Conservation (phyloP, 2,797 vertebrate genomes). For the Streptopelia turtur region DNA sequence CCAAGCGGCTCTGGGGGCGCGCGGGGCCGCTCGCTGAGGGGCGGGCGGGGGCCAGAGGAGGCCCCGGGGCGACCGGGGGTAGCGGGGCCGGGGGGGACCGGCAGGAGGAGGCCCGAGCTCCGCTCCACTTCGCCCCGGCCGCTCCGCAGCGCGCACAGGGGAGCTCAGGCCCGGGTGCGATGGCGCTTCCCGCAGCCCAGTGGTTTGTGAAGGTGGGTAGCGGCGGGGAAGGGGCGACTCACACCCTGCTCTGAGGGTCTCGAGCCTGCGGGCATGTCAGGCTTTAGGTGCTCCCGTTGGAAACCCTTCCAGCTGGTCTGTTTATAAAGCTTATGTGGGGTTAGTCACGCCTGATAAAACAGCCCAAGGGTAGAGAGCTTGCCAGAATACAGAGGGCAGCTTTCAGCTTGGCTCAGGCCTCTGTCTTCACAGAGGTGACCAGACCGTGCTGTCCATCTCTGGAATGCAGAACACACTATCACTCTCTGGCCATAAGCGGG, state of each 20-base stretch:
- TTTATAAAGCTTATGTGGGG: background rate
- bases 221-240: too few relatives aligned
- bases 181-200: background rate
- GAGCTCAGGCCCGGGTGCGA: background rate
- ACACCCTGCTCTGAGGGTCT: background rate
- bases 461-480: rapidly evolving
- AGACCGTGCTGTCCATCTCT: background rate
- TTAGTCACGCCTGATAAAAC: background rate
- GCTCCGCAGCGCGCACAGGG: background rate
- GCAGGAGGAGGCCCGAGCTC: rapidly evolving
- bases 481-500: background rate
- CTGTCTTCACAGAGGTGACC: background rate
- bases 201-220: background rate
- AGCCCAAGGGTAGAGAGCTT: background rate
- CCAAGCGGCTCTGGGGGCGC: background rate
- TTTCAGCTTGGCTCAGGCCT: background rate
- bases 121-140: too few relatives aligned
- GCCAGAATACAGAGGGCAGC: background rate
- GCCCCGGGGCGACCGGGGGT: rapidly evolving
- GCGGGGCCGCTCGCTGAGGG: background rate
- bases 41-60: too few relatives aligned
- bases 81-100: rapidly evolving
- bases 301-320: background rate
- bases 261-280: background rate
- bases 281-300: background rate